These are phyloP conservation scores for Trididemnum nubilum DNA, from an alignment of 23 tunicate species.

Conservation along the genomic window DNA sequence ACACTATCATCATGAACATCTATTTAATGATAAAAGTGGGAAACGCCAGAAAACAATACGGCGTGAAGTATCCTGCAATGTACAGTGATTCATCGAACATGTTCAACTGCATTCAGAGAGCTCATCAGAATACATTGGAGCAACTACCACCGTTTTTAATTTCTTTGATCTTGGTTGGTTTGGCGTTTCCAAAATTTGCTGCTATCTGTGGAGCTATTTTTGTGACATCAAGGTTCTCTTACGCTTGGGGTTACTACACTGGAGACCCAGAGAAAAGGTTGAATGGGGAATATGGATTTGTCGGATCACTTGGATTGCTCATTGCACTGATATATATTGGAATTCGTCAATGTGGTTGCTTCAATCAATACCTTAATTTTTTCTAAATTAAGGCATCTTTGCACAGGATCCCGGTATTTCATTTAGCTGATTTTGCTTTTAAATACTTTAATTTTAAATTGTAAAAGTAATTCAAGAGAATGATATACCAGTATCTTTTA, in stretches of 20 bases:
- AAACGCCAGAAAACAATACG: slow-evolving; percentile 77
- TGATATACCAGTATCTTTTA: too few relatives aligned
- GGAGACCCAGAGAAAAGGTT: slow-evolving; percentile 94
- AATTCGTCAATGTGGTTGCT: slow-evolving; percentile 61
- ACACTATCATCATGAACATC: slow-evolving; percentile 64
- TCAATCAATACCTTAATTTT: slow-evolving; percentile 36
- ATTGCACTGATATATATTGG: slow-evolving; percentile 56
- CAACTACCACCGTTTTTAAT: slow-evolving; percentile 49
- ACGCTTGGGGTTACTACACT: slow-evolving; percentile 99
- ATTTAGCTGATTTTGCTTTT: too few relatives aligned
- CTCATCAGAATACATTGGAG: slow-evolving; percentile 99
- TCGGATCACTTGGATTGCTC: slow-evolving; percentile 67
- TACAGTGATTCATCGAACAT: slow-evolving; percentile 59
- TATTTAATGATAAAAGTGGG: slow-evolving; percentile 78
- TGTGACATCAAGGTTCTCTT: slow-evolving; percentile 82
- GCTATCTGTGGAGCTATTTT: slow-evolving; percentile 79
- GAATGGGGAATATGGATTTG: slow-evolving; percentile 80
- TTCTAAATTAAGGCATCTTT: neutral
- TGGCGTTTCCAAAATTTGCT: slow-evolving; percentile 63
- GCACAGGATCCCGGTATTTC: too few relatives aligned
- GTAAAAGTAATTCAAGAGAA: too few relatives aligned
- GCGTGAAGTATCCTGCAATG: slow-evolving; percentile 86
- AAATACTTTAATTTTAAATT: too few relatives aligned
- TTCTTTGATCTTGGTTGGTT: slow-evolving; percentile 43
- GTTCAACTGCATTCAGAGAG: slow-evolving; percentile 94